Evolutionary conservation across 2,113 vertebrate species (phyloP), one percentile per base, ranked within the genome.

Genomic region (Gobio gobio): DNA sequence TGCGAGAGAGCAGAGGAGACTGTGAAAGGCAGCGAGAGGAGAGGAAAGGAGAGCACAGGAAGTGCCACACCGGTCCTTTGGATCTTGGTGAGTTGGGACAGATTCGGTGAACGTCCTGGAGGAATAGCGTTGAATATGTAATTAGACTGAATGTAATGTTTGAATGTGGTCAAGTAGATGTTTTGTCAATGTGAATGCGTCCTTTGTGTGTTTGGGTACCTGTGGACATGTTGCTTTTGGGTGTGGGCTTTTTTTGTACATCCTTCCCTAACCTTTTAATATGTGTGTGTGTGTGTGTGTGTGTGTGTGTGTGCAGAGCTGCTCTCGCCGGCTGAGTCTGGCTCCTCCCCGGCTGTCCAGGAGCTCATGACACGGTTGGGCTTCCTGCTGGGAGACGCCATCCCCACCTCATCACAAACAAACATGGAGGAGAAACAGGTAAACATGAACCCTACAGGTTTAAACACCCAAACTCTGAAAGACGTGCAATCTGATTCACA

Each of bases 301-400:
- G 40, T 83, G 58, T 87, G 80, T 94, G 90, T 94, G 88, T 91
- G 66, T 91, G 93, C 94, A 97, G 97, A 98, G 94, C 92, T 94
- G 92, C 96, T 96, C 86, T 90, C 95, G 82, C 94, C 96, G 91
- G 96, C 95, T 91, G 97, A 96, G 91, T 92, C 89, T 3, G 95
- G 95, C 94, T 97, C 97, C 95, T 97, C 97, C 84, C 95, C 97
- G 86, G 97, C 97, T 90, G 96, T 97, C 93, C 97, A 98, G 93
- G 97, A 99, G 94, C 91, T 99, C 94, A 99, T 99, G 98, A 99
- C 98, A 91, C 97, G 98, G 92, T 89, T 99, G 95, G 97, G 97
- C 75, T 98, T 99, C 94, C 95, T 99, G 92, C 94, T 99, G 93
- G 98, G 98, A 94, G 97, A 99, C 96, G 96, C 96, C 82, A 97